Evolutionary conservation across 2,888 invertebrate genomes (phyloP).

Genomic region (Nasonovia ribisnigri): DNA sequence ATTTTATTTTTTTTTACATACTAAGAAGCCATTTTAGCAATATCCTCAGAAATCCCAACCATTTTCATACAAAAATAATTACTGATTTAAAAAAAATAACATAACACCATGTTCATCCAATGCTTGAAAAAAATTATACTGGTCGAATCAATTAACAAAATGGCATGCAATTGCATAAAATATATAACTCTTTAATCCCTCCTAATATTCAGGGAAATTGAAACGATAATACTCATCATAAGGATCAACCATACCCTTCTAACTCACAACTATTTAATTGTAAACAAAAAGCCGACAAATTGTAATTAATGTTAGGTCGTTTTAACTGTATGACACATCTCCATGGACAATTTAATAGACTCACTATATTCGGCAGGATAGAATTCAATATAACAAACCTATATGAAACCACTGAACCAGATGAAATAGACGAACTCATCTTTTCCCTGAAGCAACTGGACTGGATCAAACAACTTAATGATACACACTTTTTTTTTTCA

Average conservation of each 20-base stretch:
- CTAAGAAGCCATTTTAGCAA: neutral
- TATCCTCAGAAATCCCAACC: neutral
- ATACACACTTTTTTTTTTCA: neutral
- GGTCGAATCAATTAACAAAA: neutral
- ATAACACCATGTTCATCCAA: neutral
- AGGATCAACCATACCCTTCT: neutral
- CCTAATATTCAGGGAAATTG: neutral
- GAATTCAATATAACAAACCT: neutral
- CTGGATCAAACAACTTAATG: neutral
- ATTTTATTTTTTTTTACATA: neutral
- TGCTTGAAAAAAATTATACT: neutral
- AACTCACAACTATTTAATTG: neutral
- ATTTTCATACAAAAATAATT: neutral
- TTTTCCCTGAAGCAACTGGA: neutral
- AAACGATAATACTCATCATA: neutral
- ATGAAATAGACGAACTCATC: neutral
- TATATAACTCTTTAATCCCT: neutral
- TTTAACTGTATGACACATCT: neutral
- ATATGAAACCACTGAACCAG: neutral
- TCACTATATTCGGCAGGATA: neutral
- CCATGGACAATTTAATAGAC: neutral
- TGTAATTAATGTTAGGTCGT: rapidly evolving
- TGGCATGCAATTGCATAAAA: neutral
- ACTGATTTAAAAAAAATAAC: neutral
- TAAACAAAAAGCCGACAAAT: neutral